A percentile compares a stretch with the other conserved stretches of the same genome.
phyloP scores from a whole-genome alignment of 2,113 vertebrate species.

The Ploceus nigricollis region DNA sequence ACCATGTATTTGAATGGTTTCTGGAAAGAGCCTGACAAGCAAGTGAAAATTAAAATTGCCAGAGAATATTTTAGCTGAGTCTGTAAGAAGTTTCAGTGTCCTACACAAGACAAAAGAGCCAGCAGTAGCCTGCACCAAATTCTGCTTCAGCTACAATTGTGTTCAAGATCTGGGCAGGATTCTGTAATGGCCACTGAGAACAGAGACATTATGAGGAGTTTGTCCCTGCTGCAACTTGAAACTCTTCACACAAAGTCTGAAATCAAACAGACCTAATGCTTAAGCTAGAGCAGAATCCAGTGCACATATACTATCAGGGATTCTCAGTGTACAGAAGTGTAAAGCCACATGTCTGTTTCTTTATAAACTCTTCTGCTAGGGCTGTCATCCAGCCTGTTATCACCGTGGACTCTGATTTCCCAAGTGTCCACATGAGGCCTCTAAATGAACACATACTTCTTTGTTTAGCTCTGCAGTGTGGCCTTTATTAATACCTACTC shows the following conservation, averaged over 20 bases:
- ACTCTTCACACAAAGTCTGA: neutral
- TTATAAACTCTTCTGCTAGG: neutral
- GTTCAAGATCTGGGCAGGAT: neutral
- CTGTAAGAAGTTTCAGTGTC: neutral
- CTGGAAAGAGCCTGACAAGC: neutral
- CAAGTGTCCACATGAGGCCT: neutral
- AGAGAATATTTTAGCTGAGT: neutral
- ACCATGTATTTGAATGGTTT: neutral
- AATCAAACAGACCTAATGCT: neutral
- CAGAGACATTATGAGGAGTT: neutral
- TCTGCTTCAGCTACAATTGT: neutral
- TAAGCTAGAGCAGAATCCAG: neutral
- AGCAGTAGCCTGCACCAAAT: neutral
- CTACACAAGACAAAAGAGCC: neutral
- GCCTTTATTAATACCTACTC: neutral
- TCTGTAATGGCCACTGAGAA: neutral
- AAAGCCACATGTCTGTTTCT: neutral
- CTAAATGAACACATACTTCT: neutral
- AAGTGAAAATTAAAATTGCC: neutral
- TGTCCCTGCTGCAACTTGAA: neutral
- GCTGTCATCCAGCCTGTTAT: neutral
- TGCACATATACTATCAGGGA: neutral
- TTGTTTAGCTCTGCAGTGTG: neutral
- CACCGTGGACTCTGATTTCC: neutral
- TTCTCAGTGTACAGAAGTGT: neutral